These are phyloP conservation scores for Austrolebias charrua DNA, from an alignment of 2,797 vertebrate genomes.

Conservation along the genomic window DNA sequence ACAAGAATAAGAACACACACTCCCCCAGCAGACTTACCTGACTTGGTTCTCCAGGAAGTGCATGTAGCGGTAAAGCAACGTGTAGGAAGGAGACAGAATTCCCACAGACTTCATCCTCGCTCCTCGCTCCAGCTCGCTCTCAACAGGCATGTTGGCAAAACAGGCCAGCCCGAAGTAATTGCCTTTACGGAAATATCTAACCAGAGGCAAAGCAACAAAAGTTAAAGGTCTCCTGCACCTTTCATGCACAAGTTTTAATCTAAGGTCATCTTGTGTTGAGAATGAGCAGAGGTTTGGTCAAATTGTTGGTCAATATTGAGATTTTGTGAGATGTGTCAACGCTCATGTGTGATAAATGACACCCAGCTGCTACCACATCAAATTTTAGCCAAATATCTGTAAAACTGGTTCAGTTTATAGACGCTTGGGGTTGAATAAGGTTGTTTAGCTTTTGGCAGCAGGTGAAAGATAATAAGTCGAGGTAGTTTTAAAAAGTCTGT, in stretches of 20 bases:
- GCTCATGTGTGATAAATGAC: no score
- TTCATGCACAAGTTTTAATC: no score
- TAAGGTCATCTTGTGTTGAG: no score
- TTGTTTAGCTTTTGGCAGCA: slow-evolving; percentile 6
- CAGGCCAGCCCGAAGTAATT: slow-evolving; percentile 95
- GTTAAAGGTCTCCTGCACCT: no score
- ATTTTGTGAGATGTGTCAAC: no score
- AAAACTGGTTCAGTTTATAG: no score
- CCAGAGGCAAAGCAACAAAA: slow-evolving; percentile 5
- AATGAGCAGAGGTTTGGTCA: no score
- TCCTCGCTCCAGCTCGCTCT: slow-evolving; percentile 93
- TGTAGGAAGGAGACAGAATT: slow-evolving; percentile 96
- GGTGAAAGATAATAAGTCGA: no score
- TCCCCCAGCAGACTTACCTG: slow-evolving; percentile 77
- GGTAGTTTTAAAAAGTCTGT: not conserved
- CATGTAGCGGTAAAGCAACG: slow-evolving; percentile 96
- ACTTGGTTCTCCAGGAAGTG: slow-evolving; percentile 99
- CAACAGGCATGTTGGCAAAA: slow-evolving; percentile 98
- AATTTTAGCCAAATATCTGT: no score
- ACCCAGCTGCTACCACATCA: no score
- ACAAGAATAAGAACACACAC: not conserved
- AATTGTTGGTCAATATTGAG: no score
- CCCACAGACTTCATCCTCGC: slow-evolving; percentile 99
- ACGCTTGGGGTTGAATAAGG: no score
- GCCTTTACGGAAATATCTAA: slow-evolving; percentile 97